phyloP scores from a whole-genome alignment of 2,888 invertebrate genomes.

The Drosophila eohydei region DNA sequence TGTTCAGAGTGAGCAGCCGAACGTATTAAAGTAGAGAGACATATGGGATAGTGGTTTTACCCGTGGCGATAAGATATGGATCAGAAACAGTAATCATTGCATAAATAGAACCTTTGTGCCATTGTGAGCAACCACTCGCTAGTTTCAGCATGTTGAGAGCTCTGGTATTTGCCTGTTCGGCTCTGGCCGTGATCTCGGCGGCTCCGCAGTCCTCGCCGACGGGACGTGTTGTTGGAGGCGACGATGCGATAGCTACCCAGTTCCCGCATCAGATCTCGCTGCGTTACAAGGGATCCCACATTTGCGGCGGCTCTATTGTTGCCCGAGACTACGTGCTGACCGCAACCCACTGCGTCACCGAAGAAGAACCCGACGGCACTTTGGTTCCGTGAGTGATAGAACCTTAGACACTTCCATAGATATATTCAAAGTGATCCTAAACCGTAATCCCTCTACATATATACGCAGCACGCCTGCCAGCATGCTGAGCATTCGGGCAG shows the following conservation, averaged over 20 bases:
- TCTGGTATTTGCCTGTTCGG: constrained; percentile 19
- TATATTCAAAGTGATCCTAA: background rate
- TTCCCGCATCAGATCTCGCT: constrained; percentile 83
- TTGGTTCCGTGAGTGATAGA: constrained; percentile 37
- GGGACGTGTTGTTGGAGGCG: constrained; percentile 79
- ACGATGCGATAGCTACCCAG: constrained; percentile 72
- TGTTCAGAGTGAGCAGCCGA: background rate
- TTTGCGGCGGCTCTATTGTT: constrained; percentile 77
- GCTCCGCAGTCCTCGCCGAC: constrained; percentile 36
- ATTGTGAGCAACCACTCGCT: constrained; percentile 3
- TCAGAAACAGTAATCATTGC: background rate
- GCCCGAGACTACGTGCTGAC: constrained; percentile 57
- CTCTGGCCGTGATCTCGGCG: constrained; percentile 30
- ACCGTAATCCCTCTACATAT: background rate
- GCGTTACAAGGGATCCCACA: constrained; percentile 53
- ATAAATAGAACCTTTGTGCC: constrained; percentile 23
- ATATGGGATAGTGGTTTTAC: constrained; percentile 3
- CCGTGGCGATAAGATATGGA: constrained; percentile 34
- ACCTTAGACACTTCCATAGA: background rate
- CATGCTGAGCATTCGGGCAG: constrained; percentile 74
- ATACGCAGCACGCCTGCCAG: constrained; percentile 43
- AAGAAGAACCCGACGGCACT: constrained; percentile 36
- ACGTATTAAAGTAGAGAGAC: background rate
- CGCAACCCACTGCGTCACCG: constrained; percentile 73
- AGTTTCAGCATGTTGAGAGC: constrained; percentile 25